Conservation (phyloP, 2,113 vertebrate species). For the Euleptes europaea region DNA sequence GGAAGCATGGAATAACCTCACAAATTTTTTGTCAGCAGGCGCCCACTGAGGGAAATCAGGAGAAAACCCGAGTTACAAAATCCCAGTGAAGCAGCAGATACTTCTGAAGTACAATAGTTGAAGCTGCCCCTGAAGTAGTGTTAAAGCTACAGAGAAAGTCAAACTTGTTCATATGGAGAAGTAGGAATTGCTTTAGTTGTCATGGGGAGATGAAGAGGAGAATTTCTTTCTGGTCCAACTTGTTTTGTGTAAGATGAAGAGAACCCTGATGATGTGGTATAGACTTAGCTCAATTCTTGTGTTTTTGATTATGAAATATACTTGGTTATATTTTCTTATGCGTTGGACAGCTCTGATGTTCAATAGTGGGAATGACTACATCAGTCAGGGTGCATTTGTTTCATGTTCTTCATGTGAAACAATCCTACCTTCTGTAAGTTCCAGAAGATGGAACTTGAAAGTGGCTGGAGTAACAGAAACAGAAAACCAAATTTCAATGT, state of each 20-base stretch:
- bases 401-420: not conserved
- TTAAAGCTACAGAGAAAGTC: not conserved
- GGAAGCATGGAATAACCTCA: not conserved
- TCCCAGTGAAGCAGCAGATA: not conserved
- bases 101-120: not conserved
- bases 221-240: not conserved
- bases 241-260: not conserved
- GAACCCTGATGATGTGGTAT: not conserved
- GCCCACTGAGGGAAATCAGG: not conserved
- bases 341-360: not conserved
- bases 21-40: not conserved
- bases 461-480: not conserved
- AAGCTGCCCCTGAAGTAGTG: not conserved
- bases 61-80: not conserved
- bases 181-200: not conserved
- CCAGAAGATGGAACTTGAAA: not conserved
- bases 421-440: not conserved
- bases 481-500: not conserved
- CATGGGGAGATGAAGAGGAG: no score
- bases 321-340: not conserved
- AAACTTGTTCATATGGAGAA: not conserved
- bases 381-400: not conserved
- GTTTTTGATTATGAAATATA: not conserved
- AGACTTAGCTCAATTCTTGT: not conserved
- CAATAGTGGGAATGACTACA: not conserved